Base-by-base conservation (phyloP, 1,140 invertebrate species). In the Chironomus striatipennis region DNA sequence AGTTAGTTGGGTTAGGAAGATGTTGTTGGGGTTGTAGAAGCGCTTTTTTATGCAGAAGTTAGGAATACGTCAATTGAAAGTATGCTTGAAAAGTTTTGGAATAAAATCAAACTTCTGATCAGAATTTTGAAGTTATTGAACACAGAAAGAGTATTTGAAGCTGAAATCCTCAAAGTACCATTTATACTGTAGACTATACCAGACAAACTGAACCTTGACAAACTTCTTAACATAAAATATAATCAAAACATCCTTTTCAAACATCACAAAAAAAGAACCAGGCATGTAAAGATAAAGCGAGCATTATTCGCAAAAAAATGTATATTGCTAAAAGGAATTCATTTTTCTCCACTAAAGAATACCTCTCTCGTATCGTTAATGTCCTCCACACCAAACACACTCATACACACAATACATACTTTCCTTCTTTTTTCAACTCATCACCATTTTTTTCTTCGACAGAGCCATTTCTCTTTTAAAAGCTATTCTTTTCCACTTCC, bases 271-370 rank as follows among this genome's bases (percentile, higher is more conserved):
- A 70, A 70, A 70, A 70, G 12, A 57, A n/a, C 12, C 47, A 57
- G 47, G 65, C 65, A 70, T 70, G 65, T 70, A 17, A 57, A 70
- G 65, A 70, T 70, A 70, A 70, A 70, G 65, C 17, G 47, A 57
- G 47, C 47, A 57, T n/a, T 9, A 70, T 17, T 70, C 65, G 20
- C 65, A 18, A 21, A 57, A n/a, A 57, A 57, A 57, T 57, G 47
- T 57, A 7, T 70, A 70, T 70, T 70, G 65, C 65, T 70, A 70
- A 70, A 70, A 70, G 65, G 65, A 70, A 70, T 70, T 70, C 65
- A 70, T 70, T 20, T n/a, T n/a, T n/a, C n/a, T 67, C 15, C 43
- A 47, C 9, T 34, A 34, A 34, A 34, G 24, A 34, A 34, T 57
- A n/a, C 47, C n/a, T 10, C n/a, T 2, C 47, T n/a, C 10, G 47